Evolutionary conservation across 2,113 vertebrate genomes (phyloP).

Genomic region (Ciconia maguari): DNA sequence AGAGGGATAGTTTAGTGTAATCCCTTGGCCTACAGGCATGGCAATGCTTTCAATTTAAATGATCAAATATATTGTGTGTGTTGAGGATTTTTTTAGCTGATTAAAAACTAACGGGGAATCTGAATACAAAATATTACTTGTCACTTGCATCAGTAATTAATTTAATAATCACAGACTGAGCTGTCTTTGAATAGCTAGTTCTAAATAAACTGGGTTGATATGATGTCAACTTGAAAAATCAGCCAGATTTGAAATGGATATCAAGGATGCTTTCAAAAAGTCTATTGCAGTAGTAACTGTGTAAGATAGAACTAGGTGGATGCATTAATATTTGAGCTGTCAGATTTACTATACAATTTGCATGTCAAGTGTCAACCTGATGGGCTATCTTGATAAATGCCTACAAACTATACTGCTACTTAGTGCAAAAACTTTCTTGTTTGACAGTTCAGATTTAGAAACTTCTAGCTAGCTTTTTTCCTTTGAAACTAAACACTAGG

Average conservation of each 20-base stretch:
- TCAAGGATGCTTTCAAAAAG: conserved; percentile 57
- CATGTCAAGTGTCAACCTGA: conserved; percentile 62
- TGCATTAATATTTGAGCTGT: conserved; percentile 62
- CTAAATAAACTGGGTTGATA: conserved; percentile 51
- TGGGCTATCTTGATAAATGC: conserved; percentile 59
- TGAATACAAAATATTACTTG: background rate
- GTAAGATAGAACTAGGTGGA: conserved; percentile 29
- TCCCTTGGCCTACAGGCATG: background rate
- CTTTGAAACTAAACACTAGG: background rate
- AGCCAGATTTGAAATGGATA: conserved; percentile 61
- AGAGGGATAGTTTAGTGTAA: background rate
- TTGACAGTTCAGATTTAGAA: conserved; percentile 50
- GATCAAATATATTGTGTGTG: background rate
- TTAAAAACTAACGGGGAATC: background rate
- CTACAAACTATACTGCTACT: conserved; percentile 42
- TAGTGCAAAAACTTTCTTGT: conserved; percentile 46
- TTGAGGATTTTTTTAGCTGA: background rate
- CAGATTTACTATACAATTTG: conserved; percentile 66
- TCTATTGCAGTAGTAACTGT: conserved; percentile 25
- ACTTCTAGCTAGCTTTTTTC: conserved; percentile 5
- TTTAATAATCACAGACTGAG: conserved; percentile 16
- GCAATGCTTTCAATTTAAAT: background rate
- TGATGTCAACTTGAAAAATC: conserved; percentile 57
- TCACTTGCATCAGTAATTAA: conserved; percentile 18
- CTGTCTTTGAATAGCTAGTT: conserved; percentile 29